Evolutionary conservation across 2,797 vertebrate species (phyloP), one percentile per base, ranked within the genome.

Genomic region (Microctenopoma lineatum): DNA sequence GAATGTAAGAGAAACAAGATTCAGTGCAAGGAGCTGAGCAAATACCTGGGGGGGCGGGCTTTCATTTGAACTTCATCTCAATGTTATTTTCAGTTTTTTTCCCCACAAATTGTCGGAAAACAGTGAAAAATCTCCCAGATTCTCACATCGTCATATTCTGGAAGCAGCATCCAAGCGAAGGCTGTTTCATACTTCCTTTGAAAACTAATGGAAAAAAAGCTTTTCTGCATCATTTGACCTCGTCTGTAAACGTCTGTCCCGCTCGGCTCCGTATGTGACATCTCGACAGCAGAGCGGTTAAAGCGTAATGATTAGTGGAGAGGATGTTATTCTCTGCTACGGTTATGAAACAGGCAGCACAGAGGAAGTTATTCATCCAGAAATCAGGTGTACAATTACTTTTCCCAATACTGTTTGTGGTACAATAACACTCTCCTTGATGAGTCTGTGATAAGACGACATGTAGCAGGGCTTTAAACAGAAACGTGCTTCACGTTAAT

Each of bases 351-450:
- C 32, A 15, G 14, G 11, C 42, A 66, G 25, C 29, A 55, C 8
- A 44, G 57, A 44, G 48, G 72, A 73, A 67, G 69, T 62, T 29
- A 25, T 50, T 64, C 48, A 51, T 72, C 34, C 18, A 61, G 58
- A 36, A 21, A 7, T 54, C 34, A 32, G 39, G 27, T 44, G 54
- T 12, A 56, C 50, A 58, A 47, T 39, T 38, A 51, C 45, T 60
- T 66, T n/a, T 10, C 29, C 51, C 36, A 26, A 1, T 8, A 2
- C 39, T 34, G 13, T 26, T 3, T 11, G 4, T 42, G 29, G 36
- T 9, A 13, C 41, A 57, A 15, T 53, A 39, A 70, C 10, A 10
- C n/a, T 57, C 26, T 39, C 5, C n/a, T 1, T 32, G 34, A 27
- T 25, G 36, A 44, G 50, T 15, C 26, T 13, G 1, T 4, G 44